Conservation (phyloP, 2,888 invertebrate genomes). For the Caenorhabditis becei region DNA sequence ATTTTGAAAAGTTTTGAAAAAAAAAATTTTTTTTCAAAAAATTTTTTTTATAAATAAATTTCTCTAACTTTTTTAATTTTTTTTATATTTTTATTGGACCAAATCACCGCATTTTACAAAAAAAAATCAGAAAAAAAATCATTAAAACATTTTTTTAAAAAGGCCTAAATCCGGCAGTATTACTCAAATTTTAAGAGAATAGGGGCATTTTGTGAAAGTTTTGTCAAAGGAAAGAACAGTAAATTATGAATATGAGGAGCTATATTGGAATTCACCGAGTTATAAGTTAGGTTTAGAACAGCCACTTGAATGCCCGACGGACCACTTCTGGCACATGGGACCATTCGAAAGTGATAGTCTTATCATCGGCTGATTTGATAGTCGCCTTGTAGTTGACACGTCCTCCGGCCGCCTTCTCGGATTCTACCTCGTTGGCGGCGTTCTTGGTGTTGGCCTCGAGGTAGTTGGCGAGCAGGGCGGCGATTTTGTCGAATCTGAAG, state of each 20-base stretch:
- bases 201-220: slow-evolving; percentile 10
- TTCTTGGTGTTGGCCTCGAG: slow-evolving; percentile 74
- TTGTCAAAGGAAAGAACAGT: background rate
- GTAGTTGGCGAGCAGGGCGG: slow-evolving; percentile 74
- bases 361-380: slow-evolving; percentile 73
- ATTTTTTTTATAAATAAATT: background rate
- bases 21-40: background rate
- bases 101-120: slow-evolving; percentile 41
- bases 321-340: slow-evolving; percentile 73
- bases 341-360: slow-evolving; percentile 76
- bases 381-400: slow-evolving; percentile 70
- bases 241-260: slow-evolving; percentile 9
- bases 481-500: slow-evolving; percentile 74
- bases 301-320: slow-evolving; percentile 75
- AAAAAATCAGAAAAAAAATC: background rate
- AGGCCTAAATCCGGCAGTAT: slow-evolving; percentile 44
- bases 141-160: background rate
- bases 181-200: slow-evolving; percentile 39
- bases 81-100: slow-evolving; percentile 45
- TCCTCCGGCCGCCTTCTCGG: slow-evolving; percentile 33
- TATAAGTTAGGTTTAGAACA: slow-evolving; percentile 64
- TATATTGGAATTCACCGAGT: slow-evolving; percentile 5
- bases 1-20: background rate
- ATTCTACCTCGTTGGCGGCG: slow-evolving; percentile 46
- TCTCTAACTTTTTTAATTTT: slow-evolving; percentile 11